Percentiles rank a stretch among this genome's conserved stretches.
These are phyloP conservation scores for Anthonomus grandis DNA, from an alignment of 1,140 invertebrate genomes.

Conservation along the genomic window DNA sequence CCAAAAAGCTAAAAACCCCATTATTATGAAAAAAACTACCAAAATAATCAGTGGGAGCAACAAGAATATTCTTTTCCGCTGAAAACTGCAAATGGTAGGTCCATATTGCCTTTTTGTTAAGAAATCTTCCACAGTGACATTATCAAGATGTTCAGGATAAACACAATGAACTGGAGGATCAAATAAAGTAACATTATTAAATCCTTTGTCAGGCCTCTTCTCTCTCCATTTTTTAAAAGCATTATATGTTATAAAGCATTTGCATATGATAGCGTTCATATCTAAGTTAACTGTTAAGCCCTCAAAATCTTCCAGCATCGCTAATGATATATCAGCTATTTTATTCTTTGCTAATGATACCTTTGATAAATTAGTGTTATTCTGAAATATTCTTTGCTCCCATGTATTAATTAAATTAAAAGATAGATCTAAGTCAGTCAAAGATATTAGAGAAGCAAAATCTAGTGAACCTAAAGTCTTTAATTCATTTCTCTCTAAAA, in stretches of 20 bases:
- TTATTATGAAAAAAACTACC: background rate
- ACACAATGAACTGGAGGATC: conserved; percentile 18
- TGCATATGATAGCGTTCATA: conserved; percentile 56
- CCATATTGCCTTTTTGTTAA: conserved; percentile 15
- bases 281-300: conserved; percentile 50
- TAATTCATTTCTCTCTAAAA: conserved; percentile 52
- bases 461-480: conserved; percentile 47
- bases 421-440: conserved; percentile 52
- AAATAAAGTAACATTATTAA: conserved; percentile 13
- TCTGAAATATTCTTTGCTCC: conserved; percentile 51
- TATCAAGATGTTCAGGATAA: conserved; percentile 20
- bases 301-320: conserved; percentile 57
- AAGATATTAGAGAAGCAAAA: conserved; percentile 48
- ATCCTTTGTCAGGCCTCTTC: conserved; percentile 33
- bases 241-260: conserved; percentile 49
- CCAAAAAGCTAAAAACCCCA: conserved; percentile 20
- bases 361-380: conserved; percentile 42
- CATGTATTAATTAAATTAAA: conserved; percentile 53
- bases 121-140: conserved; percentile 23
- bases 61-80: conserved; percentile 1
- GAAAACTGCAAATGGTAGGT: background rate
- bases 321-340: conserved; percentile 52
- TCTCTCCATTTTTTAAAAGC: conserved; percentile 43
- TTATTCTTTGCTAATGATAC: conserved; percentile 53
- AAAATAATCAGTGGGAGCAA: conserved; percentile 4